Evolutionary conservation across 1,140 invertebrate genomes (phyloP), one percentile per base, ranked within the genome.

Genomic region (Trachymyrmex septentrionalis): DNA sequence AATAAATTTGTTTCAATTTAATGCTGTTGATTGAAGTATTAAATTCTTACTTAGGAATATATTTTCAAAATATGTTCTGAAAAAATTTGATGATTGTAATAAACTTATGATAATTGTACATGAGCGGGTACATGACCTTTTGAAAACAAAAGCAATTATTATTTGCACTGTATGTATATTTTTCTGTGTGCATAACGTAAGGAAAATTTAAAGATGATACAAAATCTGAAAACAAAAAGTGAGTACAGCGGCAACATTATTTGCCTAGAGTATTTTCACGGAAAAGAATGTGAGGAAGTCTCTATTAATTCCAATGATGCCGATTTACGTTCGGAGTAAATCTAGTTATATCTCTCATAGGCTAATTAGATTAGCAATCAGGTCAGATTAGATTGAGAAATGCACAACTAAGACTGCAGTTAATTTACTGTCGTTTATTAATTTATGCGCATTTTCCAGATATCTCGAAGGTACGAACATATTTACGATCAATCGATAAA

Each of bases 161-260:
- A 10, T 44, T 10, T 44, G 38, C n/a, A 24, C 2, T 16, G 48
- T 50, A 50, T 50, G 38, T 44, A 44, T 44, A 44, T 44, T 44
- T 44, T 44, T 44, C 38, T 44, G 1, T 44, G 10, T 44, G 38
- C 38, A 44, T 14, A 1, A 3, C 14, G 27, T 34, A 24, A 57
- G 69, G 55, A 55, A 63, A 84, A 38, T 73, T 59, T 16, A 69
- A n/a, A 61, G n/a, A 30, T 27, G 21, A 14, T 19, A 30, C 24
- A 48, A 61, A 44, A 48, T 19, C 38, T 48, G 69, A n/a, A 63
- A 84, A 73, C 24, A 24, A 82, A 82, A 82, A 67, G n/a, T 55
- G 38, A 50, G n/a, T 19, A 4, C 7, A 61, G 12, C 5, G 55
- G n/a, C 21, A 19, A 61, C 19, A 30, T 82, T 82, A 73, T 73